Percentiles rank a stretch among this genome's conserved stretches.
phyloP scores from a whole-genome alignment of 2,888 invertebrate species.

The Perizoma flavofasciatum region DNA sequence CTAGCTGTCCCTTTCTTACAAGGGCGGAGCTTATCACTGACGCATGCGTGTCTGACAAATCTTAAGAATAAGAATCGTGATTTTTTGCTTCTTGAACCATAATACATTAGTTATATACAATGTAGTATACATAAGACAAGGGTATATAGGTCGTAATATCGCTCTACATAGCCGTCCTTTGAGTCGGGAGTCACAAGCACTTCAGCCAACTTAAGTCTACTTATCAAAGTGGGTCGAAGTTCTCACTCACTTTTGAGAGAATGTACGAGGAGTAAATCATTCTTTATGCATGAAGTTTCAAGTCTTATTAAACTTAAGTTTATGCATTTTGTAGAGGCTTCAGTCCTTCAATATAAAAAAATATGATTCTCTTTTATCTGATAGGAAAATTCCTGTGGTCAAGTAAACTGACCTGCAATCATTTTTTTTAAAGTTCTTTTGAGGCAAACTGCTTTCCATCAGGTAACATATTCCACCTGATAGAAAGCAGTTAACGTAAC shows the following conservation, averaged over 20 bases:
- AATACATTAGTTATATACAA: constrained; percentile 62
- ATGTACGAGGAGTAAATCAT: constrained; percentile 18
- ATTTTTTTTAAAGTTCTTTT: too few relatives aligned
- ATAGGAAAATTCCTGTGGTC: too few relatives aligned
- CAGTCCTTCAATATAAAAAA: too few relatives aligned
- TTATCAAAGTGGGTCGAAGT: constrained; percentile 28
- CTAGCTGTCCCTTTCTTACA: constrained; percentile 63
- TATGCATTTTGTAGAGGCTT: constrained; percentile 3
- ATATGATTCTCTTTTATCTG: too few relatives aligned
- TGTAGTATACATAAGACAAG: constrained; percentile 45
- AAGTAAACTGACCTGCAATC: too few relatives aligned
- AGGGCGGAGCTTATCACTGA: constrained; percentile 66
- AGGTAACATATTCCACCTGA: too few relatives aligned
- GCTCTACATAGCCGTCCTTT: constrained; percentile 28
- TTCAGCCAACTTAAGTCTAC: constrained; percentile 22
- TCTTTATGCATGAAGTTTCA: constrained; percentile 22
- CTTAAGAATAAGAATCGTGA: constrained; percentile 77
- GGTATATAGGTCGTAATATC: constrained; percentile 43
- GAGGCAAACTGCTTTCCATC: too few relatives aligned
- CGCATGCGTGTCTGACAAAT: constrained; percentile 69
- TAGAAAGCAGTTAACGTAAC: too few relatives aligned
- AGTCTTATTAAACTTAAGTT: constrained; percentile 2
- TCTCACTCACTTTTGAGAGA: constrained; percentile 22
- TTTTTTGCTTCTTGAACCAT: constrained; percentile 62
- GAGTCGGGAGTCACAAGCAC: constrained; percentile 18